These are phyloP conservation scores for Temnothorax unifasciatus DNA, from an alignment of 2,888 invertebrate genomes.

Conservation along the genomic window DNA sequence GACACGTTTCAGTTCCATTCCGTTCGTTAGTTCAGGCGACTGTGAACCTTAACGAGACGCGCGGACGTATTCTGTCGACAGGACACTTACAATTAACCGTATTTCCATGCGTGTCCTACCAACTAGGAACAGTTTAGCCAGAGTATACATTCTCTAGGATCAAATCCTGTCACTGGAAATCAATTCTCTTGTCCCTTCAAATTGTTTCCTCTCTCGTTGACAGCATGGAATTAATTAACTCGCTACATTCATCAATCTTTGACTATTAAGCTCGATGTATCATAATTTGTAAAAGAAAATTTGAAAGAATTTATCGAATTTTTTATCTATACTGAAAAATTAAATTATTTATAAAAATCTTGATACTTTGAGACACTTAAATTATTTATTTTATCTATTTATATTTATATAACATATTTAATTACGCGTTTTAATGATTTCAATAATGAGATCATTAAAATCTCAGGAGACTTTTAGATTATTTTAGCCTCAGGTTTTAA, in stretches of 20 bases:
- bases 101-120: slow-evolving; percentile 49
- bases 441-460: background rate
- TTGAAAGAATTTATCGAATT: background rate
- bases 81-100: slow-evolving; percentile 67
- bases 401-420: background rate
- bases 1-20: slow-evolving; percentile 19
- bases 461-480: background rate
- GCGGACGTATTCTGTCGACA: slow-evolving; percentile 10
- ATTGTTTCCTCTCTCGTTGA: background rate
- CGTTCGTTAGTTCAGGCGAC: slow-evolving; percentile 9
- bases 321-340: background rate
- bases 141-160: slow-evolving; percentile 49
- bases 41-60: background rate
- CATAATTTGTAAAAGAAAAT: background rate
- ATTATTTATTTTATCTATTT: slow-evolving; percentile 24
- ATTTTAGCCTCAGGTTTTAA: background rate
- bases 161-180: slow-evolving; percentile 32
- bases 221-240: slow-evolving; percentile 1
- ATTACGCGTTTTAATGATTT: background rate
- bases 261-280: background rate
- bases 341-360: background rate
- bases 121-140: slow-evolving; percentile 47
- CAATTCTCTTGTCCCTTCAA: slow-evolving; percentile 13
- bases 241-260: background rate
- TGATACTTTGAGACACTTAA: background rate